A percentile compares a stretch with the other conserved stretches of the same genome.
phyloP scores from a whole-genome alignment of 2,797 vertebrate species.

The Bradypodion ventrale region DNA sequence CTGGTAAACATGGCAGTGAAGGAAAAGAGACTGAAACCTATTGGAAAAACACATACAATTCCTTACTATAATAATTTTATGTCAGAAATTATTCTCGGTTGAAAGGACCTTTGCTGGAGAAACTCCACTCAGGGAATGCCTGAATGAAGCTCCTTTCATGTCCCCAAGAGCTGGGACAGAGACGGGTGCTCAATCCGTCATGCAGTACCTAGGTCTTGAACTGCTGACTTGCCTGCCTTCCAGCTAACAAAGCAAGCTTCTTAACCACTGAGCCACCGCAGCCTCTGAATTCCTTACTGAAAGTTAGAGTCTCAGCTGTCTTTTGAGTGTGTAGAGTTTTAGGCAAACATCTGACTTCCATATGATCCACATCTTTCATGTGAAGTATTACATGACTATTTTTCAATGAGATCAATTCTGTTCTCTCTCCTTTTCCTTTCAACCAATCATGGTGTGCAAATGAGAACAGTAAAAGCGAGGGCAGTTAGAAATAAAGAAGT shows the following conservation, averaged over 20 bases:
- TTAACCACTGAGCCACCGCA: too few species aligned
- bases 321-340: background rate
- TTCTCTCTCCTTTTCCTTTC: background rate
- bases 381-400: background rate
- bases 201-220: too few species aligned
- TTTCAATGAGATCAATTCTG: background rate
- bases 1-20: background rate
- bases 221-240: too few species aligned
- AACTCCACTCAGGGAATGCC: too few species aligned
- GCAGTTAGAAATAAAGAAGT: background rate
- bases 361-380: background rate
- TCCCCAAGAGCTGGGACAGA: too few species aligned
- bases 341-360: accelerated
- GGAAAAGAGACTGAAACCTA: conserved; percentile 24
- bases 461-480: background rate
- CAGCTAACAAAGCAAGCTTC: too few species aligned
- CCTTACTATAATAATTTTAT: too few species aligned
- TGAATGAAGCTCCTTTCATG: too few species aligned
- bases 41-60: background rate
- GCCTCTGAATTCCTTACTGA: too few species aligned
- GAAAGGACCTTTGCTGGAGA: too few species aligned
- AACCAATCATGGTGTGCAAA: background rate
- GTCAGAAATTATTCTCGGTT: too few species aligned
- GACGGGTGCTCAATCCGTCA: too few species aligned
- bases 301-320: conserved; percentile 4